A percentile compares a stretch with the other conserved stretches of the same genome.
phyloP scores from a whole-genome alignment of 2,888 invertebrate genomes.

The Papilio elwesi region DNA sequence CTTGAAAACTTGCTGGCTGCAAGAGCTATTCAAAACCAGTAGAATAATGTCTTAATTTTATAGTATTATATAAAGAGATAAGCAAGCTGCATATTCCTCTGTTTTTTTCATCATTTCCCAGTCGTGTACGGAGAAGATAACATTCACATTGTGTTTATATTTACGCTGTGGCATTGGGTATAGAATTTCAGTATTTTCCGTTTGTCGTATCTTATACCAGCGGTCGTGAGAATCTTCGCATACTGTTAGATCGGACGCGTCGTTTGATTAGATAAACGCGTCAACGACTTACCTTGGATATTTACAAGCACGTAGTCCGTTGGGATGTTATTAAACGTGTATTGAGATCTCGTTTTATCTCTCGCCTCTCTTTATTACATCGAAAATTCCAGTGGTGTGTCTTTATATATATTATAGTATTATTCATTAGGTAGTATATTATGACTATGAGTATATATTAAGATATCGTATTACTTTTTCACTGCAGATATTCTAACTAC shows the following conservation, averaged over 20 bases:
- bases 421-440: background rate
- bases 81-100: background rate
- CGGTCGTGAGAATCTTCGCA: slow-evolving; percentile 59
- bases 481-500: too few relatives aligned
- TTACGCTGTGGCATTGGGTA: slow-evolving; percentile 19
- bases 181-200: slow-evolving; percentile 28
- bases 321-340: slow-evolving; percentile 29
- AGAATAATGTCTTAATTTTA: background rate
- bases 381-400: slow-evolving; percentile 1
- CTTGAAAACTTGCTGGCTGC: too few relatives aligned
- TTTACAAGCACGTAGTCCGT: slow-evolving; percentile 36
- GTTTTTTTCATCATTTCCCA: background rate
- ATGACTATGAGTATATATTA: too few relatives aligned
- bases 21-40: background rate
- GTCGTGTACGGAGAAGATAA: background rate
- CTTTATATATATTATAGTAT: background rate
- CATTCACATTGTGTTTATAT: slow-evolving; percentile 15
- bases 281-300: slow-evolving; percentile 36
- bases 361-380: slow-evolving; percentile 16
- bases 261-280: slow-evolving; percentile 56
- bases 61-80: background rate
- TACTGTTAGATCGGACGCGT: slow-evolving; percentile 51
- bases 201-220: slow-evolving; percentile 48
- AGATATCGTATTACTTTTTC: too few relatives aligned
- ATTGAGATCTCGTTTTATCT: slow-evolving; percentile 15